Evolutionary conservation across 2,797 vertebrate genomes (phyloP).

Genomic region (Onychomys torridus): DNA sequence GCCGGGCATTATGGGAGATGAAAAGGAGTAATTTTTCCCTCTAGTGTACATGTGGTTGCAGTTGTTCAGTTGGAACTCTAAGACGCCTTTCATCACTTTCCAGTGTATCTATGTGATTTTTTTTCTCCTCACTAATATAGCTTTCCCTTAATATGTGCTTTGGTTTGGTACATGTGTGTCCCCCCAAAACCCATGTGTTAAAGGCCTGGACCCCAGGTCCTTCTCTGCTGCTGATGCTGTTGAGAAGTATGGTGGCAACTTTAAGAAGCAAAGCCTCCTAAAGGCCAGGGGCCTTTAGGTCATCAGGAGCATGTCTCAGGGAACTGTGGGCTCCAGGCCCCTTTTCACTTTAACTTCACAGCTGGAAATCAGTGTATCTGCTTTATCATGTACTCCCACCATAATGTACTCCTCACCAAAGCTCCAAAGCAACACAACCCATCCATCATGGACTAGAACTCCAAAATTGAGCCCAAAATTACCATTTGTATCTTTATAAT

Average conservation of each 20-base stretch:
- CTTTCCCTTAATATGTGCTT: conserved; percentile 6
- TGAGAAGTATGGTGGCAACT: background rate
- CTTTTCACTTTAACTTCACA: background rate
- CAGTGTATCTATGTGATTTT: conserved; percentile 2
- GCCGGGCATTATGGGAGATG: background rate
- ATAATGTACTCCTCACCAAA: background rate
- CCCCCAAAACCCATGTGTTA: no score
- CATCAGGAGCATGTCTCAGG: background rate
- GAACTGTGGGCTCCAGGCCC: background rate
- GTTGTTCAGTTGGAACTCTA: background rate
- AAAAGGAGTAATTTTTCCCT: background rate
- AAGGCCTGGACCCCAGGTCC: background rate
- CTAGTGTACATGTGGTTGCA: background rate
- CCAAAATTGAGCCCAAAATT: background rate
- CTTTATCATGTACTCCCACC: background rate
- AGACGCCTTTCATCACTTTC: background rate
- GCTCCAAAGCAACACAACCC: background rate
- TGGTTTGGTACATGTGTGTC: background rate
- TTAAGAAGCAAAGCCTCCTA: background rate
- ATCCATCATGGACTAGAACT: background rate
- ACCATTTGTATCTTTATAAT: background rate
- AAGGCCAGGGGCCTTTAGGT: background rate
- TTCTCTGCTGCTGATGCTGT: background rate
- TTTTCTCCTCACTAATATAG: background rate
- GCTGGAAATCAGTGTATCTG: background rate